Evolutionary conservation across 2,888 invertebrate species (phyloP).

Genomic region (Cosmorhoe ocellata): DNA sequence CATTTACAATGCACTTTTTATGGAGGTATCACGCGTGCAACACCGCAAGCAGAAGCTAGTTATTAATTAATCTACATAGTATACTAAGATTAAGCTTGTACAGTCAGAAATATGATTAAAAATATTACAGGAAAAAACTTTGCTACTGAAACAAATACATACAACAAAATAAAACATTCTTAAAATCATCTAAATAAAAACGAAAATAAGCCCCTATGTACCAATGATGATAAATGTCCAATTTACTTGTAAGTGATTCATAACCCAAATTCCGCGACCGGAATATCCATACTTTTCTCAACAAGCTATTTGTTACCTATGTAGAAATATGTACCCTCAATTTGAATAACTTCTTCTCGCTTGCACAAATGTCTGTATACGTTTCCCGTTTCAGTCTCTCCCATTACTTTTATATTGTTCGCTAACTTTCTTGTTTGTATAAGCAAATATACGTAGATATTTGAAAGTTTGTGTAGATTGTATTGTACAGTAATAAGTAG

Average conservation of each 20-base stretch:
- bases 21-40: too few relatives aligned
- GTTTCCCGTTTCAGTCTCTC: conserved; percentile 65
- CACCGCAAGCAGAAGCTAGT: too few relatives aligned
- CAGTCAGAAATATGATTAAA: too few relatives aligned
- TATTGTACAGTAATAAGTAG: conserved; percentile 71
- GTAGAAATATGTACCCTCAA: conserved; percentile 83
- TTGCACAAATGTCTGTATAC: conserved; percentile 46
- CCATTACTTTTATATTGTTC: conserved; percentile 83
- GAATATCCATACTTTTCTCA: conserved; percentile 73
- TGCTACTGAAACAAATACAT: background rate
- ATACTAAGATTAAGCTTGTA: too few relatives aligned
- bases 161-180: too few relatives aligned
- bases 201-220: too few relatives aligned
- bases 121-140: too few relatives aligned
- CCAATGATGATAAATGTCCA: conserved; percentile 27
- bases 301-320: conserved; percentile 81
- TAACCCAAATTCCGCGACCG: conserved; percentile 39
- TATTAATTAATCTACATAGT: too few relatives aligned
- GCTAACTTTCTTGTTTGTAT: conserved; percentile 83
- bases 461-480: conserved; percentile 81
- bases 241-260: conserved; percentile 29
- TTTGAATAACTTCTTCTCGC: conserved; percentile 75
- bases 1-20: too few relatives aligned
- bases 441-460: conserved; percentile 78
- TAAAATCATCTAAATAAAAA: too few relatives aligned